Conservation (phyloP, 2,888 invertebrate genomes). For the Caenorhabditis macrosperma region DNA sequence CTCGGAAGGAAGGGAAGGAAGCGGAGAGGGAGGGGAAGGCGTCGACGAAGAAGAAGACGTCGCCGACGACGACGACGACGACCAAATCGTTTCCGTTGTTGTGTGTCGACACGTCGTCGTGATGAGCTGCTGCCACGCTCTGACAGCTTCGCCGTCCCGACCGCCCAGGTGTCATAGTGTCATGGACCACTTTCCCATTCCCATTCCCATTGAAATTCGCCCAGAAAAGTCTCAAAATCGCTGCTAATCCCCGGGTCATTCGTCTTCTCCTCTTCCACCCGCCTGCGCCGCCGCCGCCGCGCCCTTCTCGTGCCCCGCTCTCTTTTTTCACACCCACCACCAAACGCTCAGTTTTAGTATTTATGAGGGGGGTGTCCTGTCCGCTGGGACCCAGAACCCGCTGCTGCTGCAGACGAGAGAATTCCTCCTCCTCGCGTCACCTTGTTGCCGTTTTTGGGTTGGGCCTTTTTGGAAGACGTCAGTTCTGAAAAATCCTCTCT, state of each 20-base stretch:
- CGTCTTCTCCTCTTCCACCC: slow-evolving; percentile 25
- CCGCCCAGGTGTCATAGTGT: slow-evolving; percentile 45
- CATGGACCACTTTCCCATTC: no score
- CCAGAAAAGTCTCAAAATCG: slow-evolving; percentile 22
- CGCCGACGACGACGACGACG: neutral
- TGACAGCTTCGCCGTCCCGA: slow-evolving; percentile 25
- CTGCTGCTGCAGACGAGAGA: no score
- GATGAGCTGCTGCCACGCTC: slow-evolving; percentile 35
- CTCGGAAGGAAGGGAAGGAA: no score
- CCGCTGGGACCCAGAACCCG: neutral
- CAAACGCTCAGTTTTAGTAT: slow-evolving; percentile 51
- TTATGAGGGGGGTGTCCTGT: slow-evolving; percentile 34
- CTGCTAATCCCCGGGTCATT: slow-evolving; percentile 50
- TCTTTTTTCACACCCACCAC: slow-evolving; percentile 32
- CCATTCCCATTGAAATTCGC: neutral
- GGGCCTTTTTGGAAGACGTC: no score
- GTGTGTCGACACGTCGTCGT: slow-evolving; percentile 23
- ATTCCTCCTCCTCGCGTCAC: no score
- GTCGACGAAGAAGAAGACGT: neutral
- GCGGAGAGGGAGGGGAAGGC: neutral
- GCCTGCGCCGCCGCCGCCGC: neutral
- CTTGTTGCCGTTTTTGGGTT: no score
- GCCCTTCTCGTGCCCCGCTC: neutral
- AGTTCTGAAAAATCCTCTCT: no score
- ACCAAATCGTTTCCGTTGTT: slow-evolving; percentile 58